Percentiles rank a stretch among this genome's conserved stretches.
Evolutionary conservation across 2,797 vertebrate species (phyloP).

Genomic region (Fratercula arctica): DNA sequence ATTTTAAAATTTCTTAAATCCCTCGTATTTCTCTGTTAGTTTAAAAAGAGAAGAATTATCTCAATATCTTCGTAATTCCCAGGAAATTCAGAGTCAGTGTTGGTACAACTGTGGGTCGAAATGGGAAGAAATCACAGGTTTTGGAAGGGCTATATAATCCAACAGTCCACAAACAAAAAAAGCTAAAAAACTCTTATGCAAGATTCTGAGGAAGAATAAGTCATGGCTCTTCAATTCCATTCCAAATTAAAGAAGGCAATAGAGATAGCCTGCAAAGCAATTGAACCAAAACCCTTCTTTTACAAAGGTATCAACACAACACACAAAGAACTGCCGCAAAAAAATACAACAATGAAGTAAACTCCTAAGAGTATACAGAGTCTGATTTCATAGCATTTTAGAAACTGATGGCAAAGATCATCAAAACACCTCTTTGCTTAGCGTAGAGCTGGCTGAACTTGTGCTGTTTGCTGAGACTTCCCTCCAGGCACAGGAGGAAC

Average conservation of each 20-base stretch:
- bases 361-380: rapidly evolving
- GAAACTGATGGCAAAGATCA: background rate
- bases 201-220: background rate
- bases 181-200: background rate
- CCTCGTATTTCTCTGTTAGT: background rate
- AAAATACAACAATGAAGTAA: background rate
- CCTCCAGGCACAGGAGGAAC: background rate
- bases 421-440: background rate
- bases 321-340: background rate
- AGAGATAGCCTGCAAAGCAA: background rate
- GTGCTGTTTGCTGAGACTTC: background rate
- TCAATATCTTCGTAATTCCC: background rate
- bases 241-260: background rate
- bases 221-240: background rate
- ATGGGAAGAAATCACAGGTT: background rate
- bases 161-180: background rate
- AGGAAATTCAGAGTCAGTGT: background rate
- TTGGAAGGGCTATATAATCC: background rate
- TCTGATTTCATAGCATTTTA: background rate
- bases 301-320: background rate
- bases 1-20: constrained; percentile 39
- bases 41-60: background rate
- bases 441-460: background rate
- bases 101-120: background rate
- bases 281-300: background rate